Conservation (phyloP, 2,797 vertebrate species). For the Scolopax bukidnonensis region DNA sequence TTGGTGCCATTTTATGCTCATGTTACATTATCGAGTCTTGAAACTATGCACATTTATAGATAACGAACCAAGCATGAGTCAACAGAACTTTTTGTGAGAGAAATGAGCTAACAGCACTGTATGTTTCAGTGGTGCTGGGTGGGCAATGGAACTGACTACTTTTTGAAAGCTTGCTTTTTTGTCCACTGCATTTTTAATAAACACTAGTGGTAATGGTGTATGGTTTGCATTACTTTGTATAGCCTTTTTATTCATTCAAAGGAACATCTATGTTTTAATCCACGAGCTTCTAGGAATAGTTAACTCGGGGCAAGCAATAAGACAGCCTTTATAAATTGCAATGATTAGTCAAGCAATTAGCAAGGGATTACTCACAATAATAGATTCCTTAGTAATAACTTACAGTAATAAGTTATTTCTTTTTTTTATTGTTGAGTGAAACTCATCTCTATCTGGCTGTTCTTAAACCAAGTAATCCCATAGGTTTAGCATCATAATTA, state of each 20-base stretch:
- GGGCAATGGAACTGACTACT: not conserved
- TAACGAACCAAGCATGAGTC: not conserved
- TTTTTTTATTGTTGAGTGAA: not conserved
- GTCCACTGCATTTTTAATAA: slow-evolving; percentile 67
- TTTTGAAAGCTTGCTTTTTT: slow-evolving; percentile 9
- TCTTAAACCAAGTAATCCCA: not conserved
- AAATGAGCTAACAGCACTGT: not conserved
- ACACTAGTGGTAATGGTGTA: not conserved
- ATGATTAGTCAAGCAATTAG: not conserved
- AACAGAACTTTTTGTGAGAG: not conserved
- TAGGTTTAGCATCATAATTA: not conserved
- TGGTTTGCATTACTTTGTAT: not conserved
- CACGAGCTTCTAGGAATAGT: not conserved
- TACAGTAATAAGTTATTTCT: no score
- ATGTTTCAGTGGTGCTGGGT: not conserved
- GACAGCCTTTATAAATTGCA: not conserved
- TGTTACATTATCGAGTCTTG: not conserved
- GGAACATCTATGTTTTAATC: not conserved
- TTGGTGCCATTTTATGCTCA: slow-evolving; percentile 9
- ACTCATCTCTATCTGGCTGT: not conserved
- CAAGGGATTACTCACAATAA: not conserved
- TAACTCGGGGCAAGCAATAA: not conserved
- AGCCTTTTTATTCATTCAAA: not conserved
- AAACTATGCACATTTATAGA: slow-evolving; percentile 46
- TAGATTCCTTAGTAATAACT: no score